Conservation (phyloP, 2,797 vertebrate genomes). For the Onychomys leucogaster region DNA sequence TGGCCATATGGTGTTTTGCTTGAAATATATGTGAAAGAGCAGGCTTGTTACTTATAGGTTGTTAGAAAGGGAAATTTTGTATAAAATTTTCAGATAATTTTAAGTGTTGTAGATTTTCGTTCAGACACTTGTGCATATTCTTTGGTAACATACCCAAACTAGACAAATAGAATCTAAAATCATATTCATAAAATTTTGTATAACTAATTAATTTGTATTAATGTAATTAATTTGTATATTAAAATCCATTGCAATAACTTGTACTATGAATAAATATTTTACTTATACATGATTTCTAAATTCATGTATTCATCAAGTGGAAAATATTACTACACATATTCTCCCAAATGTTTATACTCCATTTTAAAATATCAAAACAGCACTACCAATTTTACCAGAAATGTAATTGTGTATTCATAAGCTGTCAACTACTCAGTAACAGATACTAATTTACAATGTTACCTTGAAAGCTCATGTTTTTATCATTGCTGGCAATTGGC, state of each 20-base stretch:
- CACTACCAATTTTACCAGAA: constrained; percentile 25
- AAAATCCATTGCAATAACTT: neutral
- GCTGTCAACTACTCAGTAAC: constrained; percentile 4
- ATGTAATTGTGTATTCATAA: constrained; percentile 22
- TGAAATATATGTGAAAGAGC: constrained; percentile 14
- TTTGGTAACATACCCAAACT: constrained; percentile 40
- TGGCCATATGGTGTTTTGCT: constrained; percentile 57
- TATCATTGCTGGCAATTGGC: constrained; percentile 3
- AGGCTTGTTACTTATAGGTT: constrained; percentile 13
- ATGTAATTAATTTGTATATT: neutral
- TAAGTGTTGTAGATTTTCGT: neutral
- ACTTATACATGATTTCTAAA: constrained; percentile 31
- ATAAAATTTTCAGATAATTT: constrained; percentile 29
- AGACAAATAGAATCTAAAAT: constrained; percentile 45
- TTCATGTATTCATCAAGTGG: neutral
- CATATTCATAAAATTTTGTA: neutral
- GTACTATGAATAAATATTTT: constrained; percentile 36
- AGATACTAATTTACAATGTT: constrained; percentile 40
- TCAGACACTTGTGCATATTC: constrained; percentile 15
- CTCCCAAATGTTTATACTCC: constrained; percentile 38
- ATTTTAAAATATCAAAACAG: neutral
- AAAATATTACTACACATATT: constrained; percentile 41
- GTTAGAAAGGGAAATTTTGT: constrained; percentile 16
- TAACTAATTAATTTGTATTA: neutral
- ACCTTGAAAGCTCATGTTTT: constrained; percentile 43